A percentile compares a stretch with the other conserved stretches of the same genome.
Conservation (phyloP, 2,888 invertebrate species). For the Drosophila paramelanica region DNA sequence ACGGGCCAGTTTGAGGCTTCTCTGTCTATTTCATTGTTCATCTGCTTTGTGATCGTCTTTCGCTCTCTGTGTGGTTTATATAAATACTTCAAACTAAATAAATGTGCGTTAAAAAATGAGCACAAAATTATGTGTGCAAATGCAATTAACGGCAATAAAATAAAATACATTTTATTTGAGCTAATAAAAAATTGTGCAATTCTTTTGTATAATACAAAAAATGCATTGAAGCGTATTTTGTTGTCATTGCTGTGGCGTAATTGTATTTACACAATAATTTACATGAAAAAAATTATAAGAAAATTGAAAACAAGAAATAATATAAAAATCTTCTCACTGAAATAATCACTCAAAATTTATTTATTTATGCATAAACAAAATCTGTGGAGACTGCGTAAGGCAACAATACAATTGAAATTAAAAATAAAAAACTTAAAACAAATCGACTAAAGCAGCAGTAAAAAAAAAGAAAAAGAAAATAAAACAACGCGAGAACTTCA, state of each 20-base stretch:
- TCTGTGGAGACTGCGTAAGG: constrained; percentile 11
- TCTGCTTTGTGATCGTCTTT: constrained; percentile 15
- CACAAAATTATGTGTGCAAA: constrained; percentile 29
- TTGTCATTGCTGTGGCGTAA: constrained; percentile 30
- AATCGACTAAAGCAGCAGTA: constrained; percentile 11
- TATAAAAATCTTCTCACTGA: constrained; percentile 2
- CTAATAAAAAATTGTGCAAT: constrained; percentile 47
- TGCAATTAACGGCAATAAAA: constrained; percentile 52
- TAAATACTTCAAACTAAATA: constrained; percentile 23
- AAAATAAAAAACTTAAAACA: constrained; percentile 23
- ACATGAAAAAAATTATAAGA: constrained; percentile 8
- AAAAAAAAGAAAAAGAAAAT: constrained; percentile 9
- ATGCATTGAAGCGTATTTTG: constrained; percentile 29
- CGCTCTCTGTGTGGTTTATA: constrained; percentile 5
- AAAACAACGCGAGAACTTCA: constrained; percentile 36
- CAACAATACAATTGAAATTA: constrained; percentile 16
- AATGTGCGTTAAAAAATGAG: constrained; percentile 21
- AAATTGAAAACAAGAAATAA: constrained; percentile 2
- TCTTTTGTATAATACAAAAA: constrained; percentile 35
- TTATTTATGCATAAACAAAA: constrained; percentile 13
- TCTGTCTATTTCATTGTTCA: constrained; percentile 47
- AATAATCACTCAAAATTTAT: constrained; percentile 17
- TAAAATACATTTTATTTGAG: constrained; percentile 43
- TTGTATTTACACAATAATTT: constrained; percentile 35
- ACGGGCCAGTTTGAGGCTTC: constrained; percentile 49